phyloP scores from a whole-genome alignment of 2,797 vertebrate species.

The Carcharodon carcharias region DNA sequence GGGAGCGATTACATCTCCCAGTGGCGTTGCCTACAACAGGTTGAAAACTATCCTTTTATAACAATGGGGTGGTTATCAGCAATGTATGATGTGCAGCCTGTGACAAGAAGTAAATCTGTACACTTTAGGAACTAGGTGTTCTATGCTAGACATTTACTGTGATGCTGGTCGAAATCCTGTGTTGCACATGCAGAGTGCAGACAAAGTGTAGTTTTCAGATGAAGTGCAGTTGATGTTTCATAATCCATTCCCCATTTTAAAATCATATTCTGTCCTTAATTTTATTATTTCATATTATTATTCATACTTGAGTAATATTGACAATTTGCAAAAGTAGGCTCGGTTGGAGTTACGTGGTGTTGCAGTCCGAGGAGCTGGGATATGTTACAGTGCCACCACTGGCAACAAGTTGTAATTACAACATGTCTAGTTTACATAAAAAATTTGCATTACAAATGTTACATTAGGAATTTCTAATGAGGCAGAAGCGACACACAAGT shows the following conservation, averaged over 20 bases:
- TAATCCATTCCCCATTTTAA: background rate
- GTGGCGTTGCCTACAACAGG: background rate
- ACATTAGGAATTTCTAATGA: background rate
- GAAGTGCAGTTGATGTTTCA: background rate
- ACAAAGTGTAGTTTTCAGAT: background rate
- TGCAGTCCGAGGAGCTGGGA: background rate
- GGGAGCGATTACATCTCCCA: background rate
- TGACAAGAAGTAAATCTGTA: background rate
- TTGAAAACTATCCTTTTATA: background rate
- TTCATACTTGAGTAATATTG: background rate
- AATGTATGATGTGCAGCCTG: background rate
- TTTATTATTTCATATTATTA: background rate
- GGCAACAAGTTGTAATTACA: background rate
- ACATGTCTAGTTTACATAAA: background rate
- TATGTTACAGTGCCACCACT: background rate
- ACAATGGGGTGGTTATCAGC: background rate
- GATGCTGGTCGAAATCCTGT: background rate
- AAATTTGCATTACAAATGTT: background rate
- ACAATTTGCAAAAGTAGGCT: background rate
- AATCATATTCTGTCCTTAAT: background rate
- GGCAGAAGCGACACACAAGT: background rate
- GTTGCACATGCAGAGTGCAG: background rate
- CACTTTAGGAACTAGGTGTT: background rate
- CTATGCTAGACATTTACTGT: background rate
- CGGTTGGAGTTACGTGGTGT: background rate